Conservation (phyloP, 2,888 invertebrate genomes). For the Apodemia hepburni region DNA sequence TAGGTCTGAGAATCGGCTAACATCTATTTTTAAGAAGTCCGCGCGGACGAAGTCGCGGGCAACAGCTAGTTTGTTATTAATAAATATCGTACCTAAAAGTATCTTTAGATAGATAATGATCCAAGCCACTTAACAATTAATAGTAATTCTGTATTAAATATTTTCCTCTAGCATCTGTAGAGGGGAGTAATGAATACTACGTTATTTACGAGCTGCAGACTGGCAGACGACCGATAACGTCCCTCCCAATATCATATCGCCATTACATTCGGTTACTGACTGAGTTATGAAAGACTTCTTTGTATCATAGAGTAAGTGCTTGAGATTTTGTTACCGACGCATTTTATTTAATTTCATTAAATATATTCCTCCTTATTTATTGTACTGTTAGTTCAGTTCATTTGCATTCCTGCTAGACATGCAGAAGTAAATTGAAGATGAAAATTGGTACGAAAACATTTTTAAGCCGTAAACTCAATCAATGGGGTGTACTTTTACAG, state of each 20-base stretch:
- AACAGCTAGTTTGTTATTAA: too few relatives aligned
- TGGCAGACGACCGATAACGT: constrained; percentile 59
- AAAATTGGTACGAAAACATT: too few relatives aligned
- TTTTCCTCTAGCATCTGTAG: constrained; percentile 47
- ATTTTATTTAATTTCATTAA: not conserved
- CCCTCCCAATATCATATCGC: constrained; percentile 60
- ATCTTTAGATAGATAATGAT: not conserved
- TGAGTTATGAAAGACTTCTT: constrained; percentile 40
- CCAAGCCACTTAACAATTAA: constrained; percentile 25
- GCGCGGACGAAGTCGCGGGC: too few relatives aligned
- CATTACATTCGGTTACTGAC: constrained; percentile 55
- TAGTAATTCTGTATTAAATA: constrained; percentile 48
- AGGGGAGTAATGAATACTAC: constrained; percentile 59
- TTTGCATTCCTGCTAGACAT: too few relatives aligned
- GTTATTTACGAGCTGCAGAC: constrained; percentile 62
- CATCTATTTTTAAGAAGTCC: too few relatives aligned
- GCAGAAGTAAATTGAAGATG: too few relatives aligned
- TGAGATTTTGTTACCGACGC: constrained; percentile 20
- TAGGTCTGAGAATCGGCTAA: too few relatives aligned
- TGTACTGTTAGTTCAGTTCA: not conserved
- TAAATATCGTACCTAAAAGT: too few relatives aligned
- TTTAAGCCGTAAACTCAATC: too few relatives aligned
- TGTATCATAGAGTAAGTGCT: constrained; percentile 20
- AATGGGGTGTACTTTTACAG: too few relatives aligned
- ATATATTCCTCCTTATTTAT: too few relatives aligned